phyloP scores from a whole-genome alignment of 2,797 vertebrate species.

The Eleutherodactylus coqui region DNA sequence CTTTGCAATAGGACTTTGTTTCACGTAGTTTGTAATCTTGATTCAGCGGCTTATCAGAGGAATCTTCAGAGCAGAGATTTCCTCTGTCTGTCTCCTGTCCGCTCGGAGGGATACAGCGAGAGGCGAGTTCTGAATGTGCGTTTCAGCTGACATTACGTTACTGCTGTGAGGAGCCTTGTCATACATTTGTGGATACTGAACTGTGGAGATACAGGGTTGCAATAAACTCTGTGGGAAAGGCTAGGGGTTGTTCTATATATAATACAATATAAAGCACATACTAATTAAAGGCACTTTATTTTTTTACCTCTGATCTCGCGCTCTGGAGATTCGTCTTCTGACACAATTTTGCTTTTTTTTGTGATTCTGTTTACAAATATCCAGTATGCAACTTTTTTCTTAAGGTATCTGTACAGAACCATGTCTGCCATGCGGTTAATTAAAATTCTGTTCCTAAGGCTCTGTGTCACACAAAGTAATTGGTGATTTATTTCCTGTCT shows the following conservation, averaged over 20 bases:
- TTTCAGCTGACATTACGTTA: background rate
- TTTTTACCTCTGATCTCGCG: conserved; percentile 41
- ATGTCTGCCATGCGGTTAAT: conserved; percentile 57
- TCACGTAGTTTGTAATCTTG: conserved; percentile 21
- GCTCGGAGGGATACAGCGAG: background rate
- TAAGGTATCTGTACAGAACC: conserved; percentile 58
- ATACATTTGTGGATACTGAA: background rate
- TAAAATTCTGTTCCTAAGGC: conserved; percentile 55
- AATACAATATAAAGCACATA: conserved; percentile 43
- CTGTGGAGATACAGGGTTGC: background rate
- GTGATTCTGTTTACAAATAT: conserved; percentile 62
- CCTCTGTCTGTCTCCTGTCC: conserved; percentile 8
- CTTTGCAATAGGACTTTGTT: conserved; percentile 36
- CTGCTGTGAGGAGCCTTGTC: background rate
- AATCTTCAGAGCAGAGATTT: conserved; percentile 38
- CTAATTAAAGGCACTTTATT: conserved; percentile 58
- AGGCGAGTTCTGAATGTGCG: conserved; percentile 4
- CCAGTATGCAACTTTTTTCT: conserved; percentile 58
- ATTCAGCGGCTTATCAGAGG: conserved; percentile 19
- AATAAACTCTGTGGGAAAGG: background rate
- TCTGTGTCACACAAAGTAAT: conserved; percentile 34
- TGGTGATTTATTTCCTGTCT: conserved; percentile 25
- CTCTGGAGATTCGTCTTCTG: conserved; percentile 49
- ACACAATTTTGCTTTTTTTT: conserved; percentile 47
- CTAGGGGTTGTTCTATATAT: background rate